phyloP scores from a whole-genome alignment of 2,888 invertebrate genomes.

The Aphidoletes aphidimyza region DNA sequence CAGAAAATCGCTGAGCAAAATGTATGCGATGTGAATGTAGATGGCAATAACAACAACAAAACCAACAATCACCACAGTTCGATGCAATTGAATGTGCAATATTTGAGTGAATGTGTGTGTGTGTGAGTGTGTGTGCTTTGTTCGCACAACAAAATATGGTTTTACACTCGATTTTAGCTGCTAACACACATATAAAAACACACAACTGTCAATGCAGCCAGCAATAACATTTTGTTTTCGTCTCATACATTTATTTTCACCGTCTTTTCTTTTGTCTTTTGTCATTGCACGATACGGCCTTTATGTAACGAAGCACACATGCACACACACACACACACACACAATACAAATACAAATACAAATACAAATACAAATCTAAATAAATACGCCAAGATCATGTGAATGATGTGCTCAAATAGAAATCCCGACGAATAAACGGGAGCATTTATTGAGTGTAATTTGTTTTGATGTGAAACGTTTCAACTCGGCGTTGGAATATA shows the following conservation, averaged over 20 bases:
- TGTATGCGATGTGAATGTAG: not conserved
- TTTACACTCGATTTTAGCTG: not conserved
- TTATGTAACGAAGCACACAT: not conserved
- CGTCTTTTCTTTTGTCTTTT: not conserved
- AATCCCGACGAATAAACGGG: not conserved
- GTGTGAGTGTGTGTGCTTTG: not conserved
- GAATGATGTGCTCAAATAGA: not conserved
- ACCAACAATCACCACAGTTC: not conserved
- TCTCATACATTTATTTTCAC: too few species aligned
- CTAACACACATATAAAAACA: not conserved
- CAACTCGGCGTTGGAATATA: not conserved
- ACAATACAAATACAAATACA: too few species aligned
- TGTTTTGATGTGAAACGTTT: not conserved
- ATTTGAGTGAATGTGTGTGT: not conserved
- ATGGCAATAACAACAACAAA: not conserved
- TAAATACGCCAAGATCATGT: not conserved
- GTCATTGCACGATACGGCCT: not conserved
- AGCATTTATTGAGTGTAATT: not conserved
- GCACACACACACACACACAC: not conserved
- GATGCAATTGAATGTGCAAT: slow-evolving; percentile 2
- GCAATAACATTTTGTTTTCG: not conserved
- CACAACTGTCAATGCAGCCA: not conserved
- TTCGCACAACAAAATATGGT: not conserved
- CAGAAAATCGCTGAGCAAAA: not conserved
- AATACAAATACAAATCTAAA: not conserved